Conservation (phyloP, 2,113 vertebrate species). For the Furnarius figulus region DNA sequence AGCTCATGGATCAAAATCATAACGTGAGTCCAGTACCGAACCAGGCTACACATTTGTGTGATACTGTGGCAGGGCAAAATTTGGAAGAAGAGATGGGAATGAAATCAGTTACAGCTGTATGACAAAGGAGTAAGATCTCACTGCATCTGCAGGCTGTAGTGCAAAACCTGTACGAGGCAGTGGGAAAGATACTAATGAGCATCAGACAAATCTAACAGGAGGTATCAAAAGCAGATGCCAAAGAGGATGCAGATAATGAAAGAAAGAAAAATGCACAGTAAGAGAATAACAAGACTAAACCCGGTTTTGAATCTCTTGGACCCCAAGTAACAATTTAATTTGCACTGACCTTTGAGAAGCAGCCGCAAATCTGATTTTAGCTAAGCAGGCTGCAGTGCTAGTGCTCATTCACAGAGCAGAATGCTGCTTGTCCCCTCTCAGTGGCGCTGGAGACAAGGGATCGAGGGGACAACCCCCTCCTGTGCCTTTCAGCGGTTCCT, state of each 20-base stretch:
- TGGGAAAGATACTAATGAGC: neutral
- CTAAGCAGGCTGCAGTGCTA: neutral
- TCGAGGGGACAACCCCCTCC: neutral
- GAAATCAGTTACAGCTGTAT: neutral
- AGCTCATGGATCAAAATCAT: neutral
- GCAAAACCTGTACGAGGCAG: neutral
- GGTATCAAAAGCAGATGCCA: neutral
- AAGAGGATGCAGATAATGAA: neutral
- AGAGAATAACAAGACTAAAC: neutral
- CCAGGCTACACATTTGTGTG: neutral
- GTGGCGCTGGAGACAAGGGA: neutral
- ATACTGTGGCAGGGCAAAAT: neutral
- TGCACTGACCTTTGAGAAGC: neutral
- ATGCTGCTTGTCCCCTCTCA: neutral
- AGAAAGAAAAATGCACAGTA: neutral
- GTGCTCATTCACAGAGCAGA: neutral
- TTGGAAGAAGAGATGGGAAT: neutral
- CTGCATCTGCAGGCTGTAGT: neutral
- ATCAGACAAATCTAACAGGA: conserved; percentile 24
- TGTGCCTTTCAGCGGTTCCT: neutral
- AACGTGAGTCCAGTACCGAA: neutral
- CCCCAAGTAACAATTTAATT: neutral
- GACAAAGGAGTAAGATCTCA: neutral
- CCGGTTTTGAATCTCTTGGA: neutral
- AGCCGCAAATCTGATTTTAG: neutral